Evolutionary conservation across 2,888 invertebrate species (phyloP).

Genomic region (Nemotelus pantherinus): DNA sequence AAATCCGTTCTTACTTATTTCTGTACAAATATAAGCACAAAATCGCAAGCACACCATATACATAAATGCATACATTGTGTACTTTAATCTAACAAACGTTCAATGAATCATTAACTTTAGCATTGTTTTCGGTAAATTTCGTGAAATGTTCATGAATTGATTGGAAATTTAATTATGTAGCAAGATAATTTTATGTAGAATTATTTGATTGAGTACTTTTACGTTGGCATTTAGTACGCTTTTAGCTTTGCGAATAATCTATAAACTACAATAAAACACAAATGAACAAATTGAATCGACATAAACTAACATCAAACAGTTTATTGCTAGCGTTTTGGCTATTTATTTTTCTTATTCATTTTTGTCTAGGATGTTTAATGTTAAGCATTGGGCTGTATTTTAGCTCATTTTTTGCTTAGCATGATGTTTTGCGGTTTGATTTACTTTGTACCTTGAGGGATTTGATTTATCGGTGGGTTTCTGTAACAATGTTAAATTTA

Average conservation of each 20-base stretch:
- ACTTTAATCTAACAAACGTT: constrained; percentile 15
- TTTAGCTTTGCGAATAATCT: constrained; percentile 7
- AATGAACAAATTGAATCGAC: constrained; percentile 15
- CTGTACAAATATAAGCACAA: constrained; percentile 42
- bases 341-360: constrained; percentile 36
- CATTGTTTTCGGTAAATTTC: constrained; percentile 11
- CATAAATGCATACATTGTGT: constrained; percentile 37
- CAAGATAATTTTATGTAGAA: no score
- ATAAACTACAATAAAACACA: constrained; percentile 20
- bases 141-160: constrained; percentile 14
- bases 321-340: constrained; percentile 41
- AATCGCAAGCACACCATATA: constrained; percentile 34
- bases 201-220: no score
- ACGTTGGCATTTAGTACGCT: no score
- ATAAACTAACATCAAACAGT: background rate
- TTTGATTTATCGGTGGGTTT: constrained; percentile 59
- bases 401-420: background rate
- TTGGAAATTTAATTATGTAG: constrained; percentile 1
- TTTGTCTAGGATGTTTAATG: constrained; percentile 9
- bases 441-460: constrained; percentile 60
- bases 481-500: constrained; percentile 15
- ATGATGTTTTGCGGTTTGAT: constrained; percentile 15
- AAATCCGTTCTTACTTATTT: constrained; percentile 27
- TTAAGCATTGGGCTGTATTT: background rate
- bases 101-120: background rate